A percentile compares a stretch with the other conserved stretches of the same genome.
phyloP scores from a whole-genome alignment of 2,888 invertebrate genomes.

The Hirtodrosophila trivittata region DNA sequence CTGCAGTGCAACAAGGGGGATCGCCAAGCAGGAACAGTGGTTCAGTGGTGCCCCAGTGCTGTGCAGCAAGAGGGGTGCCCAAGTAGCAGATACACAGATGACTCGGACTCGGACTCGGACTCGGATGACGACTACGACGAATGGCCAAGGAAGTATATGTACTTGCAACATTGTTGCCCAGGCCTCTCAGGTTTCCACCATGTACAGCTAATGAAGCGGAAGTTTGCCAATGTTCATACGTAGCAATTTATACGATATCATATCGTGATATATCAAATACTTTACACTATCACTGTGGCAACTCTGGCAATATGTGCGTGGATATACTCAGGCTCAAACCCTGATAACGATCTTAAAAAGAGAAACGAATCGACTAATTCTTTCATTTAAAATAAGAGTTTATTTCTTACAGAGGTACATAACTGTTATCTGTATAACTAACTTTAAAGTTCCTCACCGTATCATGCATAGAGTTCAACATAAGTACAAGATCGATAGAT shows the following conservation, averaged over 20 bases:
- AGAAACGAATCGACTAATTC: no score
- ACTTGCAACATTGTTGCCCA: slow-evolving; percentile 54
- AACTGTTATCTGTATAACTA: no score
- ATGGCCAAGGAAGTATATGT: slow-evolving; percentile 17
- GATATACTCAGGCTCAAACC: no score
- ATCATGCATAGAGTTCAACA: no score
- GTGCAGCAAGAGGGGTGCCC: background rate
- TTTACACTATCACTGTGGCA: no score
- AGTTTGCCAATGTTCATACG: slow-evolving; percentile 18
- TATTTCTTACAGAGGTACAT: no score
- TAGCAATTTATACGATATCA: slow-evolving; percentile 9
- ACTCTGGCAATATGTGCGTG: background rate
- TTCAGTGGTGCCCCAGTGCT: background rate
- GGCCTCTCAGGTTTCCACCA: slow-evolving; percentile 34
- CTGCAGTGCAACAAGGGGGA: background rate
- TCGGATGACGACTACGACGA: slow-evolving; percentile 18
- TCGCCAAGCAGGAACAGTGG: no score
- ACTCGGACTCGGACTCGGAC: no score
- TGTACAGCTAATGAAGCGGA: slow-evolving; percentile 68
- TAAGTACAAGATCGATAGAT: no score
- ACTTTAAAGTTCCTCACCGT: no score
- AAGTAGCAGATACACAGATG: background rate
- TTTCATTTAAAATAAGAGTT: no score
- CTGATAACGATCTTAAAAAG: no score
- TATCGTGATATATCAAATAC: slow-evolving; percentile 9